phyloP scores from a whole-genome alignment of 2,797 vertebrate species.

The Betta splendens region DNA sequence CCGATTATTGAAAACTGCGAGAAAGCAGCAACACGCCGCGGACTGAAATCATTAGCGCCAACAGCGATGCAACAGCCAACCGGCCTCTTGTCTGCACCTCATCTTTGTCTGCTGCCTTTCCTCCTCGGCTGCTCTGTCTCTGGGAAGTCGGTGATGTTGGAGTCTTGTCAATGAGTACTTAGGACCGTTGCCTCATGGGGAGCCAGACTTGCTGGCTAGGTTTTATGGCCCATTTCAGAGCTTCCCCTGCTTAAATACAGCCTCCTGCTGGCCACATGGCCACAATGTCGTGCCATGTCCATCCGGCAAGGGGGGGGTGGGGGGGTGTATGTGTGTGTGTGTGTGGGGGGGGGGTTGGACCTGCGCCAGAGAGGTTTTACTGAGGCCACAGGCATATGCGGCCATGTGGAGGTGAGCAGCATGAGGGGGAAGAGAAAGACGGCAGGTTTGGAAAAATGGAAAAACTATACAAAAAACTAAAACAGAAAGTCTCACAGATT shows the following conservation, averaged over 20 bases:
- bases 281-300: slow-evolving; percentile 74
- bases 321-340: no score
- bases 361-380: slow-evolving; percentile 68
- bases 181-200: slow-evolving; percentile 68
- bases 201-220: slow-evolving; percentile 79
- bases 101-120: slow-evolving; percentile 46
- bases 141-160: slow-evolving; percentile 67
- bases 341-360: slow-evolving; percentile 32
- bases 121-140: slow-evolving; percentile 43
- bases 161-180: slow-evolving; percentile 77
- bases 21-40: slow-evolving; percentile 21
- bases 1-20: slow-evolving; percentile 13
- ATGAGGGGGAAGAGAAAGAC: slow-evolving; percentile 35
- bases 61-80: slow-evolving; percentile 55
- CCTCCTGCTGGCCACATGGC: slow-evolving; percentile 78
- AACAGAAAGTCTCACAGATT: no score
- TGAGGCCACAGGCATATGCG: slow-evolving; percentile 69
- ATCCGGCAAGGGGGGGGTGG: slow-evolving; percentile 42
- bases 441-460: slow-evolving; percentile 45
- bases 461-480: no score
- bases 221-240: slow-evolving; percentile 77
- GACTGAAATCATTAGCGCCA: slow-evolving; percentile 40
- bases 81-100: slow-evolving; percentile 58
- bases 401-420: slow-evolving; percentile 52
- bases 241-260: slow-evolving; percentile 74